Base-by-base conservation (phyloP, 2,113 vertebrate genomes). In the Crotalus horridus region DNA sequence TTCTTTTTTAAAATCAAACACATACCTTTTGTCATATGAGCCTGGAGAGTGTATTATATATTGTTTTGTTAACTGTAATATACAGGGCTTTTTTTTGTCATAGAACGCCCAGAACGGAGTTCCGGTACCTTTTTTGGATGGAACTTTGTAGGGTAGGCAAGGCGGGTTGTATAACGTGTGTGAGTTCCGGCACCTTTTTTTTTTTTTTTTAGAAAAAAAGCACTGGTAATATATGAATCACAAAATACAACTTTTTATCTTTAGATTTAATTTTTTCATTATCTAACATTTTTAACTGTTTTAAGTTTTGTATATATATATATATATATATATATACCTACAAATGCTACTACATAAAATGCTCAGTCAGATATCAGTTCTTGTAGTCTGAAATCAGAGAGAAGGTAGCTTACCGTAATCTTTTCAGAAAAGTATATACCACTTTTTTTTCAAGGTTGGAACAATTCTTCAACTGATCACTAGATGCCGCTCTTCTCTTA, bases 401-500 rank as follows among this genome's bases (percentile, higher is more conserved):
- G 15, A 13, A 39, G 21, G 21, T 1, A 7, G 89, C 15, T 74
- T 69, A 8, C 6, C 46, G 0, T 0, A 0, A 6, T 48, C n/a
- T 54, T 51, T 46, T 58, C 13, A 15, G 54, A 53, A 92, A 88
- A n/a, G 54, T 43, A 69, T 64, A 54, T 8, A 26, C 26, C 87
- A 53, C 29, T 0, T n/a, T 91, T 56, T 92, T 58, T 2, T 46
- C 48, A 24, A 33, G 7, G 9, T 64, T 64, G 20, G 0, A 1
- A 81, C 1, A 87, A 85, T 96, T 89, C 93, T 33, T 10, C 33
- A 4, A 13, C 10, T 1, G 0, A 90, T 97, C 98, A 95, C 97
- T 97, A 97, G 97, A 96, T 97, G 97, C 87, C 96, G 94, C 97
- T 97, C 91, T 92, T 91, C 94, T 26, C 97, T 89, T 64, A 56